phyloP scores from a whole-genome alignment of 2,797 vertebrate genomes.

The Melanotaenia trifasciata region DNA sequence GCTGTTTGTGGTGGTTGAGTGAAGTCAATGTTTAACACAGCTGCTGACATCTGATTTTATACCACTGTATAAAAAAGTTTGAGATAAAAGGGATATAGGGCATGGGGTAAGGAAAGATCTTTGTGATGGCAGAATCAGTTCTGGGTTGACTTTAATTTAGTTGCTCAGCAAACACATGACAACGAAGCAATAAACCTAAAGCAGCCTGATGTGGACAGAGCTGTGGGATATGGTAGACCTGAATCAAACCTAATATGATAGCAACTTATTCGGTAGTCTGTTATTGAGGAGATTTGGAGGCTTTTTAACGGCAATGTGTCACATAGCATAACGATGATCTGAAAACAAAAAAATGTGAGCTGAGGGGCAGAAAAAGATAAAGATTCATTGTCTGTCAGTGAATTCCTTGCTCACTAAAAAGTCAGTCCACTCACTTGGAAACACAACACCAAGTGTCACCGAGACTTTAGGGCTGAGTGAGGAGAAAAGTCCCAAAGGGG shows the following conservation, averaged over 20 bases:
- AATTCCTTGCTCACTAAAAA: conserved; percentile 1
- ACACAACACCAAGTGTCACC: conserved; percentile 44
- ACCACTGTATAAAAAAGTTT: not conserved
- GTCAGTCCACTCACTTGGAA: conserved; percentile 14
- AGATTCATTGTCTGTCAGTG: not conserved
- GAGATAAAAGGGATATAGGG: conserved; percentile 15
- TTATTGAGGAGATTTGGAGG: not conserved
- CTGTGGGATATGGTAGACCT: not conserved
- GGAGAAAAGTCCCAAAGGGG: conserved; percentile 21
- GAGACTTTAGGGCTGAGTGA: conserved; percentile 31
- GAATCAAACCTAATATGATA: not conserved
- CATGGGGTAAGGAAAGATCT: not conserved
- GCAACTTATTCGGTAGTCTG: not conserved
- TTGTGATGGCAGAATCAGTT: conserved; percentile 8
- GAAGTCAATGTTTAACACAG: conserved; percentile 48
- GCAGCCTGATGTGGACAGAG: not conserved
- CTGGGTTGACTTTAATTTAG: not conserved
- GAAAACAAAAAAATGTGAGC: not conserved
- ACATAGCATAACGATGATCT: not conserved
- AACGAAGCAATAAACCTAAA: not conserved
- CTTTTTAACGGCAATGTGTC: not conserved
- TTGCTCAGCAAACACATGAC: not conserved
- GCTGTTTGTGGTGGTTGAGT: not conserved
- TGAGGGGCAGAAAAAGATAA: not conserved
- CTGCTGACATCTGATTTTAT: conserved; percentile 11